Conservation (phyloP, 2,888 invertebrate genomes). For the Coleophora deauratella region DNA sequence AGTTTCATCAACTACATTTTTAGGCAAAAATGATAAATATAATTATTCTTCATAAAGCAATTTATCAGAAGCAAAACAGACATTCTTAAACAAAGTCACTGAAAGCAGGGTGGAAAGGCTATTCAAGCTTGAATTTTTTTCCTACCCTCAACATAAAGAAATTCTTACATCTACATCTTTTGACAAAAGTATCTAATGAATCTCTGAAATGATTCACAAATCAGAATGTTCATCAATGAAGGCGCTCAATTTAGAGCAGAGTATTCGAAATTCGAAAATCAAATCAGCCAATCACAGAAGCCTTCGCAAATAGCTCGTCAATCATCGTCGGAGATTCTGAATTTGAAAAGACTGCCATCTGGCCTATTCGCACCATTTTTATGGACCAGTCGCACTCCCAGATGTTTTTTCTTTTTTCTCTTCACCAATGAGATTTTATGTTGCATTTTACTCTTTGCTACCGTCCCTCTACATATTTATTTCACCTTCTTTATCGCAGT, state of each 20-base stretch:
- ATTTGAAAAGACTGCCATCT: constrained; percentile 19
- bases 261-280: constrained; percentile 35
- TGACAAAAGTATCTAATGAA: constrained; percentile 8
- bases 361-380: constrained; percentile 15
- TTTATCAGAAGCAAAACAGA: too few species aligned
- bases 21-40: too few species aligned
- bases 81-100: too few species aligned
- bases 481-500: constrained; percentile 17
- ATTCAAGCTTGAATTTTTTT: background rate
- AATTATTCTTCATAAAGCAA: too few species aligned
- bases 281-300: constrained; percentile 50
- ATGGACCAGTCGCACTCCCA: background rate
- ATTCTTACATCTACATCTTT: constrained; percentile 3
- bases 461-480: background rate
- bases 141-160: background rate
- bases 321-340: constrained; percentile 34
- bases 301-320: constrained; percentile 42
- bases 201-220: constrained; percentile 25
- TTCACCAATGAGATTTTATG: background rate
- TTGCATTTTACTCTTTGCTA: background rate
- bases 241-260: constrained; percentile 35
- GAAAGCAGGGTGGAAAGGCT: too few species aligned
- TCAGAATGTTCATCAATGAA: constrained; percentile 29
- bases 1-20: too few species aligned
- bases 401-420: constrained; percentile 1